Evolutionary conservation across 2,888 invertebrate species (phyloP), one percentile per base, ranked within the genome.

Genomic region (Ophioninae sp.): DNA sequence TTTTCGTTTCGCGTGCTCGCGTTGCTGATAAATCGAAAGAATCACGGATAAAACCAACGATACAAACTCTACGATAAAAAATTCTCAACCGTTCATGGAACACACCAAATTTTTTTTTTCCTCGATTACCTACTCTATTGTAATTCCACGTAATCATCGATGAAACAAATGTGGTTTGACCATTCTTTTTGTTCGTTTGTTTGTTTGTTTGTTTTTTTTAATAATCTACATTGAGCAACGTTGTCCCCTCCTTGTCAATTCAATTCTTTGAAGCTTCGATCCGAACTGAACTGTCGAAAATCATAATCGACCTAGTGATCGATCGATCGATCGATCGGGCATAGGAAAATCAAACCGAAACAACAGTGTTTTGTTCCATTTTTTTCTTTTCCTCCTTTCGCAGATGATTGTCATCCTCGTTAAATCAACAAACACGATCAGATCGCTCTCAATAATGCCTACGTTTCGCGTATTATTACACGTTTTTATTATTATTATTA

Each of bases 181-280:
- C 69, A 22, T 82, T 30, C 30, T 30, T 30, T 30, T 30, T 3
- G 30, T 30, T 30, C 37, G 17, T 23, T 65, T 9, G 37, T 82
- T 37, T 30, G 17, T 73, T 74, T 74, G 61, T 56, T 72, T 72
- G 76, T 78, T 76, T 64, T 74, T 71, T 85, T 85, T 85, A 88
- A 80, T 87, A 89, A 88, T 86, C 90, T 91, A 90, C 85, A 87
- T 89, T 88, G 90, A 91, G 90, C 89, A 90, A 91, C 85, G 88
- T 86, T 86, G 81, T 84, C 81, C 84, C 85, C 84, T 79, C 79
- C 81, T 72, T 41, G 58, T 58, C 39, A 37, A 59, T 64, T 64
- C 30, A 58, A 59, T 59, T 63, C 44, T 80, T 85, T 79, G 78
- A 87, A 85, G 86, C 79, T 80, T 77, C 79, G 56, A 82, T 76